phyloP scores from a whole-genome alignment of 2,113 vertebrate species.

The Mirounga angustirostris region DNA sequence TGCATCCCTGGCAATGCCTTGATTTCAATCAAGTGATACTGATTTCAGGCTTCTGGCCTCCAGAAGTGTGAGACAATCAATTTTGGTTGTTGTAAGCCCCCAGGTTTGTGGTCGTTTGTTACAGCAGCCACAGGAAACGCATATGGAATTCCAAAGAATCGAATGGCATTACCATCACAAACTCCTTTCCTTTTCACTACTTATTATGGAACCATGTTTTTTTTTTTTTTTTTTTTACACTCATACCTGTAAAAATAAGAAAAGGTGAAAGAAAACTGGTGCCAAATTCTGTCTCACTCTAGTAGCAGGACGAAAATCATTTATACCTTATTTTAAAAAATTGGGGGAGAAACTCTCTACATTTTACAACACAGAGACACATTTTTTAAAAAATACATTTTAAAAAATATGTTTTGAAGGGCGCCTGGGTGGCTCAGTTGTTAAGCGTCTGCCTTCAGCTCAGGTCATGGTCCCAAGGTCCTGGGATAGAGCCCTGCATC shows the following conservation, averaged over 20 bases:
- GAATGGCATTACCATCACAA: not conserved
- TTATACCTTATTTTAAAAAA: slow-evolving; percentile 18
- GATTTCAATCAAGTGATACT: not conserved
- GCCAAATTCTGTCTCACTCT: not conserved
- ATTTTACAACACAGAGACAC: not conserved
- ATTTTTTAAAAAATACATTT: not conserved
- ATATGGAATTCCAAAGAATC: not conserved
- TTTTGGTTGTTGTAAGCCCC: not conserved
- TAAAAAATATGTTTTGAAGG: too few species aligned
- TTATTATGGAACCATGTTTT: not conserved
- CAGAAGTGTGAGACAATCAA: not conserved
- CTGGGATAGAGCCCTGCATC: too few species aligned
- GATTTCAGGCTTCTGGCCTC: not conserved
- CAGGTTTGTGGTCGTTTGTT: not conserved
- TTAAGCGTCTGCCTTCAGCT: too few species aligned
- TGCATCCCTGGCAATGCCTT: not conserved
- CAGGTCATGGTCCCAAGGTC: too few species aligned
- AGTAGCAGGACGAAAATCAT: not conserved
- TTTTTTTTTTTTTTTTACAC: not conserved
- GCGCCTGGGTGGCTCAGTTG: too few species aligned
- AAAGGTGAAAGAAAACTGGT: not conserved
- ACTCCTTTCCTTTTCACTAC: not conserved
- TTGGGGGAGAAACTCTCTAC: not conserved
- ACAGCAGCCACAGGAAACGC: not conserved
- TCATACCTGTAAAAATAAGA: not conserved